Conservation (phyloP, 2,888 invertebrate species). For the Busseola fusca region DNA sequence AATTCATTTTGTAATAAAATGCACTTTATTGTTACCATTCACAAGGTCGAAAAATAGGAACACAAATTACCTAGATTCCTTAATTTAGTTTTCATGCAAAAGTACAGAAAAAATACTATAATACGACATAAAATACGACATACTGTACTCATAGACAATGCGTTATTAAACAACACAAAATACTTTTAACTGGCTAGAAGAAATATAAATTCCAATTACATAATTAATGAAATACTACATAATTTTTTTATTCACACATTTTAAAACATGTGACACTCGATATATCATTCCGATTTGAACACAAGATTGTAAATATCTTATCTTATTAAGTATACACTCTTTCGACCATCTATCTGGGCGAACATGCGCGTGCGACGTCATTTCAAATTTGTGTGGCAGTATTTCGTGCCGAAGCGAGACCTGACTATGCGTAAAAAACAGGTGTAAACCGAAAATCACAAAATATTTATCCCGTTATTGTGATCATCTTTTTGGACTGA, state of each 20-base stretch:
- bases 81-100: slow-evolving; percentile 22
- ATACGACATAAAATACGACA: slow-evolving; percentile 14
- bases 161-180: slow-evolving; percentile 8
- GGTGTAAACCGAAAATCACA: too few species aligned
- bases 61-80: slow-evolving; percentile 17
- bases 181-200: slow-evolving; percentile 31
- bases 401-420: background rate
- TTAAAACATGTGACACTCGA: slow-evolving; percentile 38
- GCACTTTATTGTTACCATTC: slow-evolving; percentile 46
- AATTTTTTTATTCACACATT: slow-evolving; percentile 29
- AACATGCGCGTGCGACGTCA: slow-evolving; percentile 5
- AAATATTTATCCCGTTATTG: background rate
- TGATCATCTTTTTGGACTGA: background rate
- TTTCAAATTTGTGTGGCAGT: background rate
- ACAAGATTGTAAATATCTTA: slow-evolving; percentile 52
- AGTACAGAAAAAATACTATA: slow-evolving; percentile 1
- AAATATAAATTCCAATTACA: background rate
- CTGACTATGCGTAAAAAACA: too few species aligned
- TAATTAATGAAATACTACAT: slow-evolving; percentile 20
- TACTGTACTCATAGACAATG: slow-evolving; percentile 30
- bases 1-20: slow-evolving; percentile 58
- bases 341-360: slow-evolving; percentile 6
- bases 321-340: slow-evolving; percentile 18
- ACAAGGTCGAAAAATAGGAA: slow-evolving; percentile 24
- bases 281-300: slow-evolving; percentile 57